Evolutionary conservation across 2,797 vertebrate species (phyloP).

Genomic region (Bovichtus diacanthus): DNA sequence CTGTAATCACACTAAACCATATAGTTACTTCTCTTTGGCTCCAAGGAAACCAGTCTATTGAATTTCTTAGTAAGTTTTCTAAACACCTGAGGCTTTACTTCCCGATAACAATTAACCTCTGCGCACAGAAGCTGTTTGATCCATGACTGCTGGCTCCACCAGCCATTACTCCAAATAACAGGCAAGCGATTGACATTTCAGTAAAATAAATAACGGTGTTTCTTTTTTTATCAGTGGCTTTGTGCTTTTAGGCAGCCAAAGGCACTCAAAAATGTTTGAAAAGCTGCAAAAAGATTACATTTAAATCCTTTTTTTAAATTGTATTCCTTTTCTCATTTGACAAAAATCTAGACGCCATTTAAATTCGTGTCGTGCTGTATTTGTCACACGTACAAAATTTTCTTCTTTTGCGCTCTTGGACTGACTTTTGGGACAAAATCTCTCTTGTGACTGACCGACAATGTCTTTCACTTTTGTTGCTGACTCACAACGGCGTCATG

Average conservation of each 20-base stretch:
- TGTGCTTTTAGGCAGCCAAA: not conserved
- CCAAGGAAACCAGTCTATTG: slow-evolving; percentile 58
- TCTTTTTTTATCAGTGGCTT: not conserved
- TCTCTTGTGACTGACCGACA: not conserved
- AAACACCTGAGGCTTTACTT: slow-evolving; percentile 67
- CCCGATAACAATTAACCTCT: slow-evolving; percentile 79
- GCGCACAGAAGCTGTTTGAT: slow-evolving; percentile 65
- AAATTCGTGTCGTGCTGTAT: not conserved
- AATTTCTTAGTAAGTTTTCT: slow-evolving; percentile 62
- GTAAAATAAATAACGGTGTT: slow-evolving; percentile 34
- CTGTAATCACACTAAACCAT: slow-evolving; percentile 52
- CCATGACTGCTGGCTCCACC: slow-evolving; percentile 61
- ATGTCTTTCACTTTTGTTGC: not conserved
- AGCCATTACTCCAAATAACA: slow-evolving; percentile 69
- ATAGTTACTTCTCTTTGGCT: slow-evolving; percentile 39
- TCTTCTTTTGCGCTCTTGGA: not conserved
- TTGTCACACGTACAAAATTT: too few species aligned
- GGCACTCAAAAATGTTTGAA: not conserved
- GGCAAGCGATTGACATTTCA: slow-evolving; percentile 62
- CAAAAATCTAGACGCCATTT: not conserved
- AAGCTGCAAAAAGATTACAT: not conserved
- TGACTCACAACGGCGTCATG: not conserved
- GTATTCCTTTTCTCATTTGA: not conserved
- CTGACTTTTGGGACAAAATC: not conserved
- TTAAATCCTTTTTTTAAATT: not conserved